Percentiles rank a stretch among this genome's conserved stretches.
phyloP scores from a whole-genome alignment of 2,888 invertebrate genomes.

The Hedychridium roseum region DNA sequence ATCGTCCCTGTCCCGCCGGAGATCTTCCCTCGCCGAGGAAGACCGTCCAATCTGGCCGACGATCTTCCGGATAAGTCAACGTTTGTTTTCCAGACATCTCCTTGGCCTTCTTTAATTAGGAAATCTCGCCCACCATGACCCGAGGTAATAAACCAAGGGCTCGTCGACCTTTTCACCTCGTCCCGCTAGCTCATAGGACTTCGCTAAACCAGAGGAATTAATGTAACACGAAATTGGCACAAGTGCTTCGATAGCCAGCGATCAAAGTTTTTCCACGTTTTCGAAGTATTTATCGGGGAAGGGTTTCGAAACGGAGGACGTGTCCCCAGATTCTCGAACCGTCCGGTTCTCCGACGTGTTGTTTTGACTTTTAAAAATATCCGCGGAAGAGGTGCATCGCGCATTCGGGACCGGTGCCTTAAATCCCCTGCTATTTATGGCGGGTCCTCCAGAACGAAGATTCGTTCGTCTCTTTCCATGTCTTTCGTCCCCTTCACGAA shows the following conservation, averaged over 20 bases:
- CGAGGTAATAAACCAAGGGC: too few relatives aligned
- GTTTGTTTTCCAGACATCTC: too few relatives aligned
- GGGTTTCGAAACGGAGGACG: slow-evolving; percentile 1
- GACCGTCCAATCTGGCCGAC: background rate
- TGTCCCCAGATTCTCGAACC: slow-evolving; percentile 8
- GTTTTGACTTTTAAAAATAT: slow-evolving; percentile 2
- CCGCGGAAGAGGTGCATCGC: slow-evolving; percentile 29
- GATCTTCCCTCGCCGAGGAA: background rate
- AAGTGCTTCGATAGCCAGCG: too few relatives aligned
- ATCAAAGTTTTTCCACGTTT: too few relatives aligned
- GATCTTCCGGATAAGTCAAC: background rate
- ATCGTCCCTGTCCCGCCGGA: slow-evolving; percentile 22
- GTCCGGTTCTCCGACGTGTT: slow-evolving; percentile 1
- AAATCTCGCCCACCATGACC: too few relatives aligned
- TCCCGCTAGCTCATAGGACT: too few relatives aligned
- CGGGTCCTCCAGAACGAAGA: slow-evolving; percentile 23
- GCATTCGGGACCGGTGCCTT: slow-evolving; percentile 27
- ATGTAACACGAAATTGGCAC: too few relatives aligned
- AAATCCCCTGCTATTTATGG: slow-evolving; percentile 40
- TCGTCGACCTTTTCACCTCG: too few relatives aligned
- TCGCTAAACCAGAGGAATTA: too few relatives aligned
- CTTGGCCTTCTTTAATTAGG: too few relatives aligned
- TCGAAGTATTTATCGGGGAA: too few relatives aligned
- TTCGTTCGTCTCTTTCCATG: slow-evolving; percentile 11
- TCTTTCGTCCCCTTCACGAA: slow-evolving; percentile 1